Conservation (phyloP, 2,888 invertebrate genomes). For the Noctua janthina region DNA sequence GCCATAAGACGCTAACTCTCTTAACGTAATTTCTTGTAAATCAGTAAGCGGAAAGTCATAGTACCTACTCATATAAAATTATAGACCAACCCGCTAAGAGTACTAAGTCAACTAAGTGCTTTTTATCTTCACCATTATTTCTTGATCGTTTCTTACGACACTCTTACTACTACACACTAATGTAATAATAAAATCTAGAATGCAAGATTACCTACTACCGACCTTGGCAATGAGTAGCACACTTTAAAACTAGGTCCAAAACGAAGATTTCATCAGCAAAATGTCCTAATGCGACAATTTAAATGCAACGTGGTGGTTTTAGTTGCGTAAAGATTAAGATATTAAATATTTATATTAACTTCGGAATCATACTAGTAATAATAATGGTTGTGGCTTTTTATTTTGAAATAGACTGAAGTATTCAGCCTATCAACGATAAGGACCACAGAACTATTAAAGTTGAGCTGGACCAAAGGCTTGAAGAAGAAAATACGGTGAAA, state of each 20-base stretch:
- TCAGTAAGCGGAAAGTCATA: constrained; percentile 17
- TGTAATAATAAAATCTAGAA: constrained; percentile 43
- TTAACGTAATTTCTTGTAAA: constrained; percentile 1
- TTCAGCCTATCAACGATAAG: not conserved
- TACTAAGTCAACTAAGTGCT: constrained; percentile 28
- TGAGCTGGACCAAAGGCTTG: not conserved
- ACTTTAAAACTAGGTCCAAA: constrained; percentile 26
- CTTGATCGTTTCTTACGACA: constrained; percentile 5
- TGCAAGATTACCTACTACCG: constrained; percentile 2
- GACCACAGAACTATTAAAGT: not conserved
- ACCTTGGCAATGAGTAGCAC: constrained; percentile 48
- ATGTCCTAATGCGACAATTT: constrained; percentile 43
- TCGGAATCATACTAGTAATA: not conserved
- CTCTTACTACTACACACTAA: constrained; percentile 7
- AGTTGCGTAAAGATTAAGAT: constrained; percentile 51
- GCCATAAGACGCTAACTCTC: too few species aligned
- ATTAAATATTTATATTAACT: constrained; percentile 43
- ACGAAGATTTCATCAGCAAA: constrained; percentile 43
- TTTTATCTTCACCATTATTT: constrained; percentile 40
- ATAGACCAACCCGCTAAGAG: constrained; percentile 16
- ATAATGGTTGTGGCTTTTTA: not conserved
- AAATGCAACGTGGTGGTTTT: constrained; percentile 29
- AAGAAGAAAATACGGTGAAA: not conserved
- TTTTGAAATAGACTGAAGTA: not conserved
- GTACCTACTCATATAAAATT: constrained; percentile 18